Evolutionary conservation across 2,113 vertebrate species (phyloP).

Genomic region (Stegostoma tigrinum): DNA sequence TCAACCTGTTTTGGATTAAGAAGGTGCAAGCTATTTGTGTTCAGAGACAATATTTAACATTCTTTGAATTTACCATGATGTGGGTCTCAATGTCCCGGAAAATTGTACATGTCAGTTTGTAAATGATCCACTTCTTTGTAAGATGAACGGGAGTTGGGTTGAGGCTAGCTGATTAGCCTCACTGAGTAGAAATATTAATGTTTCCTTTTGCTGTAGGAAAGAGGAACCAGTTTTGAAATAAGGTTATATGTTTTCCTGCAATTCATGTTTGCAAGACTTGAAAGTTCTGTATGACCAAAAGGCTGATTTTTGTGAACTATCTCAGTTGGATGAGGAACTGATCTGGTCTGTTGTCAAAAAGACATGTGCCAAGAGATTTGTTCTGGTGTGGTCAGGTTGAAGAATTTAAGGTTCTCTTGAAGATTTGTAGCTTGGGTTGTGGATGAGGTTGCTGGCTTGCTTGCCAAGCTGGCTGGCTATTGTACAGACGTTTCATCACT

Average conservation of each 20-base stretch:
- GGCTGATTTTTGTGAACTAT: too few species aligned
- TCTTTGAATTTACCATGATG: too few species aligned
- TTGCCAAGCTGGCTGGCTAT: too few species aligned
- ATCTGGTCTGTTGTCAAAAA: too few species aligned
- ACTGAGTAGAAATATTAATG: too few species aligned
- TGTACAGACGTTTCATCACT: too few species aligned
- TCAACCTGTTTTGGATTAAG: neutral
- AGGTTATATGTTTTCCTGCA: neutral
- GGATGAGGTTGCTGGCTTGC: too few species aligned
- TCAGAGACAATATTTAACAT: neutral
- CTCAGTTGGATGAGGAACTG: too few species aligned
- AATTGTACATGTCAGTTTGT: neutral
- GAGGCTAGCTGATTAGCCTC: too few species aligned
- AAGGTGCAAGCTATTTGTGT: neutral
- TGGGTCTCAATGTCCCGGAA: neutral
- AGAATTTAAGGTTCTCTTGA: neutral
- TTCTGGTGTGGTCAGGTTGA: neutral
- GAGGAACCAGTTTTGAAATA: neutral
- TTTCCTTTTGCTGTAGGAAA: neutral
- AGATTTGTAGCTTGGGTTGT: too few species aligned
- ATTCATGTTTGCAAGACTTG: neutral
- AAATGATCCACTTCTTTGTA: neutral
- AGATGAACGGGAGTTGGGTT: neutral
- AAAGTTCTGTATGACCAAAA: neutral
- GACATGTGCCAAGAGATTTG: neutral